phyloP scores from a whole-genome alignment of 2,888 invertebrate genomes.

The Tridacna gigas region DNA sequence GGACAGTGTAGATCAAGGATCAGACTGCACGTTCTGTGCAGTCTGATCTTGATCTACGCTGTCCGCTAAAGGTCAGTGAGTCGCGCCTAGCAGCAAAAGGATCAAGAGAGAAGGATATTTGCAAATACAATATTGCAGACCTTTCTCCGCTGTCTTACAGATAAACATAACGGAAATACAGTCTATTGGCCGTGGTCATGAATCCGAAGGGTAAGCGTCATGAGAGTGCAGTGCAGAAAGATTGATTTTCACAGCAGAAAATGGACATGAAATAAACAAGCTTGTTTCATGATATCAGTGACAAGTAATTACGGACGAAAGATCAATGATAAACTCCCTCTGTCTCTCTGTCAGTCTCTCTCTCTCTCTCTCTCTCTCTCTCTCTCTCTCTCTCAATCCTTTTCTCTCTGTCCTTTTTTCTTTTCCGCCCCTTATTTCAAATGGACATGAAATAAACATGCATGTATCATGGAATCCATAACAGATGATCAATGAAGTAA shows the following conservation, averaged over 20 bases:
- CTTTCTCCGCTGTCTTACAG: too few relatives aligned
- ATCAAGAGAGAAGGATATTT: too few relatives aligned
- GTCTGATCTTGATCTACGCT: too few relatives aligned
- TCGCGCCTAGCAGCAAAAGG: too few relatives aligned
- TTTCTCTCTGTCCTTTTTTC: background rate
- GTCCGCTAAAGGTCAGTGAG: too few relatives aligned
- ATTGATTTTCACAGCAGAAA: conserved; percentile 21
- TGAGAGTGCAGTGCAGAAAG: conserved; percentile 15
- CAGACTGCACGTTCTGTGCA: too few relatives aligned
- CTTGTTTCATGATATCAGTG: conserved; percentile 19
- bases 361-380: background rate
- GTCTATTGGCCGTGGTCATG: too few relatives aligned
- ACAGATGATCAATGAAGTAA: background rate
- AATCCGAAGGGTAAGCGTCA: background rate
- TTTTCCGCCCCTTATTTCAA: background rate
- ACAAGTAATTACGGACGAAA: background rate
- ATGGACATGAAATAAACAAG: conserved; percentile 7
- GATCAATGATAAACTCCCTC: background rate
- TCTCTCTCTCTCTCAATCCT: background rate
- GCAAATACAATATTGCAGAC: too few relatives aligned
- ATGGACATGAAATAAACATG: background rate
- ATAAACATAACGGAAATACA: too few relatives aligned
- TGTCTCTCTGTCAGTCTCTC: background rate
- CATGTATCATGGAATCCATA: conserved; percentile 13
- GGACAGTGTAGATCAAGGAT: too few relatives aligned